Base-by-base conservation (phyloP, 2,113 vertebrate genomes). In the Typhlomys cinereus region DNA sequence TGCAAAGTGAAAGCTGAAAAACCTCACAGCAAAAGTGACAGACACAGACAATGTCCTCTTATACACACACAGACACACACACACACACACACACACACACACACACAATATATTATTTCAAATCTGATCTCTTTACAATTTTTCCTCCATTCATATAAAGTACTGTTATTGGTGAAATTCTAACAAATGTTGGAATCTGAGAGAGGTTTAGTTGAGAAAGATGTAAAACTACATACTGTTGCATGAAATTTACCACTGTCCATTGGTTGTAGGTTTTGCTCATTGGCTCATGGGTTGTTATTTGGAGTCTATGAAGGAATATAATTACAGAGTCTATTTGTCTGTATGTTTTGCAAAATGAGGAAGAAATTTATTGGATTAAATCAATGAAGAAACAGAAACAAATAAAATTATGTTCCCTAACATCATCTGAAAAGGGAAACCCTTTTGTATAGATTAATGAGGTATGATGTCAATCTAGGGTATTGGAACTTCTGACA, bases 121-220 rank as follows among this genome's bases (percentile, higher is more conserved):
- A 66, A 84, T 66, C 21, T 71, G 36, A 29, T 7, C 54, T 20
- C 9, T 57, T 81, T 54, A n/a, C 0, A 61, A 41, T 0, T 3
- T 4, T 39, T 1, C 12, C 2, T 86, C 7, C 48, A 20, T 36
- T 29, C 2, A 7, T 14, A 34, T 31, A 0, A 52, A n/a, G 78
- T 25, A 29, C 10, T 66, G 34, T 15, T 3, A 0, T n/a, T 48
- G 12, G 46, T 52, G 11, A 81, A 64, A 59, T 89, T 29, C 11
- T 15, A n/a, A 5, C 2, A 18, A 29, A 23, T 41, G 3, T 29
- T 18, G 54, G 20, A 84, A 87, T 73, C 21, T 89, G 8, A 90
- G 14, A 2, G 2, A 4, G 7, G 1, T 25, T 2, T 1, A 21
- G 8, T 29, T 31, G 21, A 9, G 7, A 13, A 48, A 64, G 20